Base-by-base conservation (phyloP, 2,797 vertebrate species). In the Chaenodraco wilsoni region DNA sequence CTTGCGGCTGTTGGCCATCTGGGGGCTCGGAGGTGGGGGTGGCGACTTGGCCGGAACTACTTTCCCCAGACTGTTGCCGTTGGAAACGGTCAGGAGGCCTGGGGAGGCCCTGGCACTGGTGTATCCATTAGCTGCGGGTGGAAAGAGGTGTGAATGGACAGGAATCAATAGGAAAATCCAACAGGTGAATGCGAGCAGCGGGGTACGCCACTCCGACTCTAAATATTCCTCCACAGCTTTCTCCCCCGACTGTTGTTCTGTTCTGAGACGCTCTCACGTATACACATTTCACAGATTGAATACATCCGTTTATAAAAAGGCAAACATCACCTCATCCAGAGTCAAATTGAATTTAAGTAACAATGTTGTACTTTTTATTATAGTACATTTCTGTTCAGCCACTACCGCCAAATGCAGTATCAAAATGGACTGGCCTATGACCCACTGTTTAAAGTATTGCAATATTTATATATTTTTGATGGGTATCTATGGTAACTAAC, bases 31-130 rank as follows among this genome's bases (percentile, higher is more conserved):
- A 74, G 92, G 91, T 15, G 96, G 89, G 0, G 96, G 95, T 7
- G 96, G 95, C 9, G 97, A 97, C 91, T 98, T 96, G 92, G 98
- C 94, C 54, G 95, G 96, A 87, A 96, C 95, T 94, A 96, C 95
- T 93, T 99, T 99, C 89, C 95, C 96, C 92, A 98, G 87, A 91
- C 95, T 96, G 95, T 95, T 98, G 92, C 98, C 97, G 0, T 99
- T 99, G 93, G 97, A 97, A 76, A 98, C 95, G 0, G 96, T 96
- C 72, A 99, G 96, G 78, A 99, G 97, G 44, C 97, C 96, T 0
- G 98, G 98, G 50, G 98, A 99, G 87, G 97, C 96, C 85, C 98
- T 95, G 88, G 97, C 97, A 49, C 98, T 98, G 89, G 96, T 95
- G 37, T 99, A 99, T 85, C 98, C 98, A 1, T 99, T 99, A 66